These are phyloP conservation scores for Siniperca obscura DNA, from an alignment of 2,797 vertebrate species.

Conservation along the genomic window DNA sequence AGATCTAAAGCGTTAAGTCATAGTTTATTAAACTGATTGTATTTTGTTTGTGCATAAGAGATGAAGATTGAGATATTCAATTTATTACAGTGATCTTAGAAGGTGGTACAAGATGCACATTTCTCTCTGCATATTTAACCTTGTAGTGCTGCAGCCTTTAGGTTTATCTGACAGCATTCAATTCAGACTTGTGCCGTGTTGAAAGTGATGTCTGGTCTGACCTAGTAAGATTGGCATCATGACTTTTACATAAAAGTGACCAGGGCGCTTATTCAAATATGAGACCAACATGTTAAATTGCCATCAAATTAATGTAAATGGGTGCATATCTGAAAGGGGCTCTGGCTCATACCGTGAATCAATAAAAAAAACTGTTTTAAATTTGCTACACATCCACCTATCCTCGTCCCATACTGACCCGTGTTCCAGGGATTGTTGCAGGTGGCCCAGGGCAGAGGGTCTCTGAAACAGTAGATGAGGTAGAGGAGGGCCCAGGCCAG, in stretches of 20 bases:
- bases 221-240: no score
- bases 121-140: background rate
- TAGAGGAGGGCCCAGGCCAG: constrained; percentile 77
- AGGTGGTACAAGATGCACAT: no score
- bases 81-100: background rate
- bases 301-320: background rate
- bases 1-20: no score
- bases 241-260: background rate
- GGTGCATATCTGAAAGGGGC: background rate
- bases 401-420: constrained; percentile 33
- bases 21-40: no score
- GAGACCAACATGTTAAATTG: background rate
- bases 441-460: constrained; percentile 73
- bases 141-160: background rate
- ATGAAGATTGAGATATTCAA: no score
- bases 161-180: background rate
- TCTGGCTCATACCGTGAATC: background rate
- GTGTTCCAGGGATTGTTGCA: constrained; percentile 79
- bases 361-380: background rate
- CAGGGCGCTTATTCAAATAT: background rate
- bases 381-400: background rate
- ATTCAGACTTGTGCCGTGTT: background rate
- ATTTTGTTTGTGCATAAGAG: no score
- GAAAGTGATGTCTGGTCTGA: background rate
- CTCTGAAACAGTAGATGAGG: constrained; percentile 67